Base-by-base conservation (phyloP, 2,888 invertebrate species). In the Meteorus cinctellus region DNA sequence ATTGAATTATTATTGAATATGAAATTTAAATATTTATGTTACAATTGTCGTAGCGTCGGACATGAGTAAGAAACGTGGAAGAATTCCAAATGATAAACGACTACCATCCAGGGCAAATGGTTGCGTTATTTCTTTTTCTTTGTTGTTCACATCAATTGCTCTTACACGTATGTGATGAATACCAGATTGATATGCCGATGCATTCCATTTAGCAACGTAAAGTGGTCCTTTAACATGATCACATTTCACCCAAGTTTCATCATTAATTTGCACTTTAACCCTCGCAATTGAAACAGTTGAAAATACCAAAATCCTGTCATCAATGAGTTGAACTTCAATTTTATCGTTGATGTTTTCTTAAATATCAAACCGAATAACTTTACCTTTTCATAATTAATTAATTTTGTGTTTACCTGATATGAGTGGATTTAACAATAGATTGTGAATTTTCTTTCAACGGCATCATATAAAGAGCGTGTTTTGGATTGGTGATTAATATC, bases 401-500 rank as follows among this genome's bases (percentile, higher is more conserved):
- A 79, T 51, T 77, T 72, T 67, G 77, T 77, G 74, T 75, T 84
- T 90, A 94, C 94, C 94, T 92, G 80, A 97, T 94, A 89, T 96
- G 95, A 68, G 95, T 94, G 1, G 97, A 97, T 72, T 92, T 91
- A 75, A 89, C 85, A 69, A 96, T 92, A 80, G 93, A 90, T 76
- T 93, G 89, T 63, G 94, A 84, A 55, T 96, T 95, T 89, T 97
- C 97, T 84, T 94, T 93, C 3, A 91, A 91, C 1, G 95, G 94
- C 90, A 96, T 93, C 65, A 91, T 86, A 87, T 94, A 96, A 79
- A 93, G 90, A 36, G 95, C 94, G 90, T 96, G 92, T 90, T 97
- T 97, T n/a, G 98, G 98, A 91, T 97, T 97, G 66, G 97, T 97
- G 24, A 97, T 92, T 80, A 98, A 90, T 62, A 94, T 92, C 34